Base-by-base conservation (phyloP, 1,140 invertebrate genomes). In the Eriosoma lanigerum region DNA sequence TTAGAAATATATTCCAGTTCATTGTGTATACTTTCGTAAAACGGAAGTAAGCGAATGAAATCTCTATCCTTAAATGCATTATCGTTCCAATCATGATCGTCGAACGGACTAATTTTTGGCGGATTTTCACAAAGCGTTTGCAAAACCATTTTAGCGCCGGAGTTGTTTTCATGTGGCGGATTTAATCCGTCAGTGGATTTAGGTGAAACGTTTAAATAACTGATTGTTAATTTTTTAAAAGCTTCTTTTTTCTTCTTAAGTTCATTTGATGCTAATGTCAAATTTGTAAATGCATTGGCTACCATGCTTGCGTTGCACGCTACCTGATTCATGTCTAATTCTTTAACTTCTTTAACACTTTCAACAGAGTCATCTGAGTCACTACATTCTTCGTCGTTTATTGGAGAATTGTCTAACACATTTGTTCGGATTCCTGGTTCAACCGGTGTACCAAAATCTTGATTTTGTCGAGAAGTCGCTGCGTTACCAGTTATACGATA, bases 31-130 rank as follows among this genome's bases (percentile, higher is more conserved):
- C 19, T n/a, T 58, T 75, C 48, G 21, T 58, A 75, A 21, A 75
- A 75, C 0, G 72, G 72, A 17, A 75, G 72, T 58, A 75, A 15
- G 1, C 54, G 15, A 32, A 75, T 24, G n/a, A 75, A 75, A 58
- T 75, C 72, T 24, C 8, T 56, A 19, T 75, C 72, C 6, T 44
- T 32, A 17, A 75, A 75, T 12, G 72, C 72, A 58, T 58, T 75
- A 56, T 44, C 29, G 9, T 56, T 58, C 52, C 29, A 58, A 24
- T 75, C 72, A 12, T 24, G 17, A 44, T 75, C 52, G 9, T 58
- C 24, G 13, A 75, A 75, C 19, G 19, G 19, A 21, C 19, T 24
- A 38, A 56, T 19, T 21, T 24, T 44, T 19, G 38, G 64, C 3
- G 38, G 64, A n/a, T 66, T 66, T n/a, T 46, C 26, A 24, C 21